phyloP scores from a whole-genome alignment of 1,140 invertebrate genomes.

The Nasonia longicornis region DNA sequence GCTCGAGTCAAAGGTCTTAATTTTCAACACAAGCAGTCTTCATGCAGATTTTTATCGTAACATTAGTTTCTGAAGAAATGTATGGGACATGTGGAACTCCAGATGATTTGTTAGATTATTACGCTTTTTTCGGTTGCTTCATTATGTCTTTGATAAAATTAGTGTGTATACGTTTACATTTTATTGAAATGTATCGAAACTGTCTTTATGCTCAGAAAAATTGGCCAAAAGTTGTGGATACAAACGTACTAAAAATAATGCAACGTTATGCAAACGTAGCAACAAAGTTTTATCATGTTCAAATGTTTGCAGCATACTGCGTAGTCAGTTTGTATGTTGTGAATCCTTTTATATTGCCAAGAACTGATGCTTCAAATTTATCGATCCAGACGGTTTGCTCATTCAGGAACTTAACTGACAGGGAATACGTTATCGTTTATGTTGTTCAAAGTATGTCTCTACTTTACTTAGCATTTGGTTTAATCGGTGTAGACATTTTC shows the following conservation, averaged over 20 bases:
- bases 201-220: neutral
- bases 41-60: no score
- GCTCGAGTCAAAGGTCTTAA: no score
- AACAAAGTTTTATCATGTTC: neutral
- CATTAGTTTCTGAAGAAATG: no score
- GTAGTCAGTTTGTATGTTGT: neutral
- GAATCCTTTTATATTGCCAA: no score
- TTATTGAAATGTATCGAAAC: neutral
- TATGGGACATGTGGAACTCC: no score
- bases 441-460: no score
- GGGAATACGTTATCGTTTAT: no score
- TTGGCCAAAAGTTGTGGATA: neutral
- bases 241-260: neutral
- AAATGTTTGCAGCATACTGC: neutral
- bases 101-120: neutral
- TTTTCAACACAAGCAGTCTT: no score
- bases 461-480: neutral
- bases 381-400: no score
- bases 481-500: neutral
- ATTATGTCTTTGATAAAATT: neutral
- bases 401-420: no score
- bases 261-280: neutral
- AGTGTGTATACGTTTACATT: neutral
- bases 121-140: neutral
- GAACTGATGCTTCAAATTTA: no score